These are phyloP conservation scores for Patella caerulea DNA, from an alignment of 2,888 invertebrate genomes.

Conservation along the genomic window DNA sequence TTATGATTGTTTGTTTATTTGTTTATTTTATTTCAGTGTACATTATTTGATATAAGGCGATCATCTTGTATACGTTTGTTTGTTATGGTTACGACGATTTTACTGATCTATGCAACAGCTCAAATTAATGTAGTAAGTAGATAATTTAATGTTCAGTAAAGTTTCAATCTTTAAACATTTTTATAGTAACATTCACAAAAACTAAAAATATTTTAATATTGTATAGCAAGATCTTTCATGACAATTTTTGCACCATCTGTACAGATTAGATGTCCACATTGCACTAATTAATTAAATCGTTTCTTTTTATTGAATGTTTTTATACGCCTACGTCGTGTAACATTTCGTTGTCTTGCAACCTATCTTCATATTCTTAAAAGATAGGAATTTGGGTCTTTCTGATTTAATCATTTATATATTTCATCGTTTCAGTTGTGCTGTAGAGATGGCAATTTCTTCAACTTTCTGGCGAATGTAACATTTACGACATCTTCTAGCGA, in stretches of 20 bases:
- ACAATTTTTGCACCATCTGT: neutral
- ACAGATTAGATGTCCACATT: neutral
- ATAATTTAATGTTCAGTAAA: neutral
- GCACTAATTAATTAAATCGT: no score
- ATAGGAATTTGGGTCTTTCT: no score
- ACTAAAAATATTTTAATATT: neutral
- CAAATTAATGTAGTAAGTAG: conserved; percentile 92
- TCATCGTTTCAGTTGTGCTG: conserved; percentile 65
- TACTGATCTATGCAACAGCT: conserved; percentile 88
- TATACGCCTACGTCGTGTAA: no score
- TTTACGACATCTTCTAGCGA: conserved; percentile 43
- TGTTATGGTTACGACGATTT: conserved; percentile 88
- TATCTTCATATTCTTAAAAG: no score
- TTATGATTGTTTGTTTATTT: conserved; percentile 5
- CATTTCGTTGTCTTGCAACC: no score
- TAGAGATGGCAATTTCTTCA: conserved; percentile 57
- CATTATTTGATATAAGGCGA: conserved; percentile 88
- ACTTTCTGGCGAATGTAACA: conserved; percentile 46
- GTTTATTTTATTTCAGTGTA: conserved; percentile 76
- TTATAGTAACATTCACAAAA: neutral
- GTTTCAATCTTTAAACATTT: no score
- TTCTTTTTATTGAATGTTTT: no score
- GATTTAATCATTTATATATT: no score
- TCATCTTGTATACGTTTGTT: conserved; percentile 87
- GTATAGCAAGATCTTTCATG: neutral